Evolutionary conservation across 2,797 vertebrate genomes (phyloP), one percentile per base, ranked within the genome.

Genomic region (Artibeus lituratus): DNA sequence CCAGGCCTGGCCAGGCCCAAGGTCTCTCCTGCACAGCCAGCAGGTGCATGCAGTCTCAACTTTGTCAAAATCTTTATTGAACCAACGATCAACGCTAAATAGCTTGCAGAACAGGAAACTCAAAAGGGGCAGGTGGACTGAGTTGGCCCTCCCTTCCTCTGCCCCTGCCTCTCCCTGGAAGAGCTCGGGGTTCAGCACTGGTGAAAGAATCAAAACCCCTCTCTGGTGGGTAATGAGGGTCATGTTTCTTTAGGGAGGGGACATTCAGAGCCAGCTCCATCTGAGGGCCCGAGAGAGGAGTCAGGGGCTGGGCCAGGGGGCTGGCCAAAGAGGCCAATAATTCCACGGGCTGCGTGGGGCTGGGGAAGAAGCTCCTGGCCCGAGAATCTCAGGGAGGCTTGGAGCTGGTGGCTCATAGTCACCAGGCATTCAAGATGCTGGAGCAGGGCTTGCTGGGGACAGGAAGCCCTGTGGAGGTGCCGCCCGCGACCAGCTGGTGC

Each of bases 51-150:
- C 57, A 93, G 81, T 29, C 15, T 78, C 88, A 95, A 83, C 81
- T 96, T 90, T 91, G 47, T 80, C 74, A 91, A 97, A 91, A 78
- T 96, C 35, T 98, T 97, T 98, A 97, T 94, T 97, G 90, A 97
- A 95, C 80, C 51, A 87, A 96, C 96, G 90, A 59, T 47, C 83
- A 95, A 97, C 92, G 80, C n/a, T 39, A 81, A 94, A 57, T 89
- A 96, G 78, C 86, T 0, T n/a, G 29, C 12, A 77, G 51, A 77
- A 92, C n/a, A 86, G 49, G 76, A 78, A 89, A 93, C n/a, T 32
- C 62, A 57, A 95, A 91, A 32, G 32, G 62, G 32, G 32, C 32
- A 49, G 44, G 44, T 67, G 32, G 59, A 14, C 9, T 47, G 59
- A 84, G 0, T 0, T 0, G 3, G 42, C 21, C 35, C 14, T 59